Conservation (phyloP, 2,888 invertebrate genomes). For the Melangyna quadrimaculata region DNA sequence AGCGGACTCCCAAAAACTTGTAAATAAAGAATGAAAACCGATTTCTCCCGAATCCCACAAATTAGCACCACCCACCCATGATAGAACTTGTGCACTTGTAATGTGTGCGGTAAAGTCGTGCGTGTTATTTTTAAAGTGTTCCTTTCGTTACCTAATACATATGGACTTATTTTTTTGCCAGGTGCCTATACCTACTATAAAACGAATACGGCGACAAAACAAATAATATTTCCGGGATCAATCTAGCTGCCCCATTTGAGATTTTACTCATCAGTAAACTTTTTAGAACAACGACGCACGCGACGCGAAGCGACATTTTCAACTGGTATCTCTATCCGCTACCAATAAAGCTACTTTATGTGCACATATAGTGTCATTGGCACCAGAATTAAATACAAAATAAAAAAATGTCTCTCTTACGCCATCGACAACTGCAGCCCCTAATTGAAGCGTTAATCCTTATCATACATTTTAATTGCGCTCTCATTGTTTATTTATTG, state of each 20-base stretch:
- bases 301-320: background rate
- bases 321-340: background rate
- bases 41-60: too few relatives aligned
- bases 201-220: background rate
- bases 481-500: conserved; percentile 10
- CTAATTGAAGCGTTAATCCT: conserved; percentile 37
- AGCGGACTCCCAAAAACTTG: too few relatives aligned
- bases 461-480: conserved; percentile 17
- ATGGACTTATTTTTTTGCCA: background rate
- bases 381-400: conserved; percentile 3
- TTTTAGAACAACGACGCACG: background rate
- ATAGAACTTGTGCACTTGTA: background rate
- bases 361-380: conserved; percentile 15
- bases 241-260: background rate
- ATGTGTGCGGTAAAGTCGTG: background rate
- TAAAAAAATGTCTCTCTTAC: conserved; percentile 34
- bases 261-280: background rate
- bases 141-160: background rate
- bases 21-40: too few relatives aligned
- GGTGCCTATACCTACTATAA: background rate
- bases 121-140: background rate
- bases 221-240: background rate
- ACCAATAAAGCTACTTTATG: background rate
- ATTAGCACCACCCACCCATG: background rate
- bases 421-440: background rate